Conservation (phyloP, 2,113 vertebrate genomes). For the Sinocyclocheilus rhinocerous region DNA sequence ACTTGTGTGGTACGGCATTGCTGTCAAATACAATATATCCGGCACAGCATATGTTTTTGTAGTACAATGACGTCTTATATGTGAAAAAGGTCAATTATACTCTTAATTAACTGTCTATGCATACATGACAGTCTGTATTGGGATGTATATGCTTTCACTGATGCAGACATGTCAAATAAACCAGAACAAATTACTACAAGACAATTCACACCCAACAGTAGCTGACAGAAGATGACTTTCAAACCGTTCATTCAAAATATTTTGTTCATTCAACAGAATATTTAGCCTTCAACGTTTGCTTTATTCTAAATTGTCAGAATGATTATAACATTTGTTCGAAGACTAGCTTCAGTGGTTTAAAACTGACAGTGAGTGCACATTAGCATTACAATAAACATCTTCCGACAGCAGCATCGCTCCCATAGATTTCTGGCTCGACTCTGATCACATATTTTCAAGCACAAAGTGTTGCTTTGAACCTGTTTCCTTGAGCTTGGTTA, state of each 20-base stretch:
- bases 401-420: neutral
- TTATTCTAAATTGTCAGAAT: neutral
- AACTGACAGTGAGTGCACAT: neutral
- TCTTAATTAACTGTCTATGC: constrained; percentile 1
- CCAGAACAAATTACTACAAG: neutral
- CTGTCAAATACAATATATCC: too few species aligned
- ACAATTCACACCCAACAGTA: neutral
- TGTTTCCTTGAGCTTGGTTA: neutral
- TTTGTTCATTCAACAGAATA: neutral
- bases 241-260: neutral
- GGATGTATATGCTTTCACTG: neutral
- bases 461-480: neutral
- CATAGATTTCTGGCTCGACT: neutral
- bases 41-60: too few species aligned
- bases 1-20: too few species aligned
- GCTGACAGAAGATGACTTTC: neutral
- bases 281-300: neutral
- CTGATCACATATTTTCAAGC: neutral
- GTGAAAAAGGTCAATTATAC: constrained; percentile 43
- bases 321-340: neutral
- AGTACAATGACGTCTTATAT: too few species aligned
- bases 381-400: constrained; percentile 3
- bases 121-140: neutral
- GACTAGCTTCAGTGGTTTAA: neutral
- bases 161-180: neutral